A percentile compares a stretch with the other conserved stretches of the same genome.
phyloP scores from a whole-genome alignment of 1,140 invertebrate genomes.

The Cardiocondyla obscurior region DNA sequence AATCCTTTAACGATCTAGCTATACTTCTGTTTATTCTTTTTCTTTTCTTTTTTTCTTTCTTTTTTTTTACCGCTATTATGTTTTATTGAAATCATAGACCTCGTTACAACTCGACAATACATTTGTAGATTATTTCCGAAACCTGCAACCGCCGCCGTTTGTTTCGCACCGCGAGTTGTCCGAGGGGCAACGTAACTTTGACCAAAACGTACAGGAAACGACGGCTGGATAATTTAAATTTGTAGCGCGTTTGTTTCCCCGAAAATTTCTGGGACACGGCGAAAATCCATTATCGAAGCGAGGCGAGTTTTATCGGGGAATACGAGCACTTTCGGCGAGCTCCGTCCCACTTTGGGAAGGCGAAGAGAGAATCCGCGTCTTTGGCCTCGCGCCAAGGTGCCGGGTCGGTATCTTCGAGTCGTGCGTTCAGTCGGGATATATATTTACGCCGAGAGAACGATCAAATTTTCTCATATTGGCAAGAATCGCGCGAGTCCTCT shows the following conservation, averaged over 20 bases:
- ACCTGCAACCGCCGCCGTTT: not conserved
- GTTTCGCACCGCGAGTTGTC: not conserved
- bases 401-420: not conserved
- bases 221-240: conserved; percentile 33
- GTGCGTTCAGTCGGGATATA: not conserved
- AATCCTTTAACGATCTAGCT: not conserved
- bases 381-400: conserved; percentile 6
- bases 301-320: conserved; percentile 49
- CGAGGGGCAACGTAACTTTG: not conserved
- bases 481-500: conserved; percentile 6
- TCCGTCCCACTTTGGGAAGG: conserved; percentile 37
- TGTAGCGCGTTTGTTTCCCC: conserved; percentile 32
- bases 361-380: not conserved
- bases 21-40: not conserved
- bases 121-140: not conserved
- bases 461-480: conserved; percentile 46
- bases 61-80: not conserved
- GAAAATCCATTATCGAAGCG: conserved; percentile 56
- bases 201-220: not conserved
- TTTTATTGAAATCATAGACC: not conserved
- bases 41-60: too few species aligned
- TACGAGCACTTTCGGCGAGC: conserved; percentile 36
- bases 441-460: conserved; percentile 32
- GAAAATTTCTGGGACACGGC: conserved; percentile 42
- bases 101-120: not conserved